Conservation (phyloP, 2,797 vertebrate species). For the Lagodon rhomboides region DNA sequence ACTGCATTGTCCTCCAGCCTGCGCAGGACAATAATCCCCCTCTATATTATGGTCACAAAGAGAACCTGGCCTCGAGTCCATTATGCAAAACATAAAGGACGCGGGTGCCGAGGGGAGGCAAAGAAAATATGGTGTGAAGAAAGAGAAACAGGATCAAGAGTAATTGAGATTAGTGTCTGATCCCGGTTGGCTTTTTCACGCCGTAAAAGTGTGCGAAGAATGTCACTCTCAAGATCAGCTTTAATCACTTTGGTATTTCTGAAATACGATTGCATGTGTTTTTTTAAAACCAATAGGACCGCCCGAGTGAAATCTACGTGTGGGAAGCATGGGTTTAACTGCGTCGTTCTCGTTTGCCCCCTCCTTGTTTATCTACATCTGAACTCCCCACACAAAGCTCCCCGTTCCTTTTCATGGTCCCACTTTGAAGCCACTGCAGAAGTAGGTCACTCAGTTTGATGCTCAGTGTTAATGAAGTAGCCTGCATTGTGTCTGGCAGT, state of each 20-base stretch:
- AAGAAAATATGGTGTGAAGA: slow-evolving; percentile 39
- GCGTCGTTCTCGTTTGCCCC: neutral
- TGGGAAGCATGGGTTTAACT: neutral
- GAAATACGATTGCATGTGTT: neutral
- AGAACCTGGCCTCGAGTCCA: slow-evolving; percentile 49
- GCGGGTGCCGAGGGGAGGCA: slow-evolving; percentile 15
- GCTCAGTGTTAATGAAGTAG: slow-evolving; percentile 59
- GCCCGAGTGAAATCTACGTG: no score
- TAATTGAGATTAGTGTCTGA: slow-evolving; percentile 53
- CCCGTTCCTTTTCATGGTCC: slow-evolving; percentile 17
- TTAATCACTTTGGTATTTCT: slow-evolving; percentile 24
- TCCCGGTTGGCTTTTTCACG: no score
- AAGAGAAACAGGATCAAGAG: slow-evolving; percentile 46
- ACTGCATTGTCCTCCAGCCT: slow-evolving; percentile 74
- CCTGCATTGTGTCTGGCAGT: slow-evolving; percentile 35
- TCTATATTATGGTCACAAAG: slow-evolving; percentile 54
- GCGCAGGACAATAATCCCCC: slow-evolving; percentile 58
- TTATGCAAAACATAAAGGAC: slow-evolving; percentile 54
- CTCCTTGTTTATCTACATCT: slow-evolving; percentile 33
- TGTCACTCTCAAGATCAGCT: slow-evolving; percentile 26
- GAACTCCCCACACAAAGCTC: slow-evolving; percentile 40
- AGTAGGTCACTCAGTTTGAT: slow-evolving; percentile 66
- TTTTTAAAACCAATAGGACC: neutral
- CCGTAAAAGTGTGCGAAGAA: slow-evolving; percentile 34
- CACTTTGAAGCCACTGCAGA: slow-evolving; percentile 59